phyloP scores from a whole-genome alignment of 1,140 invertebrate species.

The Trichonephila inaurata region DNA sequence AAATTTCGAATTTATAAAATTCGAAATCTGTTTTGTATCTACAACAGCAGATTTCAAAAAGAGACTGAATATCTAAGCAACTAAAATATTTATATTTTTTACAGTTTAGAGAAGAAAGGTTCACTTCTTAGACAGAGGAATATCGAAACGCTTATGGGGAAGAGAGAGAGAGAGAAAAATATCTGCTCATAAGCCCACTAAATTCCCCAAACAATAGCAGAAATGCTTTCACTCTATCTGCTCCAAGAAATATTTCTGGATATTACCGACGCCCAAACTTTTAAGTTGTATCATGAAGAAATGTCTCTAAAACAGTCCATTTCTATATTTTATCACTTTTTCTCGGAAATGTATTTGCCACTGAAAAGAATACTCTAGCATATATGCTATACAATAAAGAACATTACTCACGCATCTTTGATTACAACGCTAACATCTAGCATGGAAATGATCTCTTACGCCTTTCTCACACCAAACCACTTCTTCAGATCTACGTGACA shows the following conservation, averaged over 20 bases:
- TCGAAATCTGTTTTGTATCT: too few relatives aligned
- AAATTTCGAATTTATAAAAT: too few relatives aligned
- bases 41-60: background rate
- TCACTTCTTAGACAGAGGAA: background rate
- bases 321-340: background rate
- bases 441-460: background rate
- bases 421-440: background rate
- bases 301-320: background rate
- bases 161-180: background rate
- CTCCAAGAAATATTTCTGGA: background rate
- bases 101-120: background rate
- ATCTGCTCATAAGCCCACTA: slow-evolving; percentile 1
- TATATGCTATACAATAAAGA: background rate
- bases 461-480: background rate
- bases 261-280: background rate
- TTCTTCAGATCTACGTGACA: background rate
- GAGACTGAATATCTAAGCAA: background rate
- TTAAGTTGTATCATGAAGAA: background rate
- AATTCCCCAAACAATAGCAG: slow-evolving; percentile 21
- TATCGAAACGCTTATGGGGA: background rate
- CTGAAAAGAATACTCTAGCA: background rate
- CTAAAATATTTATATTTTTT: background rate
- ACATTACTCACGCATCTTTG: slow-evolving; percentile 9
- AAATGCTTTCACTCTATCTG: slow-evolving; percentile 35
- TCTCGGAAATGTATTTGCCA: background rate